Base-by-base conservation (phyloP, 1,140 invertebrate species). In the Sesamia nonagrioides region DNA sequence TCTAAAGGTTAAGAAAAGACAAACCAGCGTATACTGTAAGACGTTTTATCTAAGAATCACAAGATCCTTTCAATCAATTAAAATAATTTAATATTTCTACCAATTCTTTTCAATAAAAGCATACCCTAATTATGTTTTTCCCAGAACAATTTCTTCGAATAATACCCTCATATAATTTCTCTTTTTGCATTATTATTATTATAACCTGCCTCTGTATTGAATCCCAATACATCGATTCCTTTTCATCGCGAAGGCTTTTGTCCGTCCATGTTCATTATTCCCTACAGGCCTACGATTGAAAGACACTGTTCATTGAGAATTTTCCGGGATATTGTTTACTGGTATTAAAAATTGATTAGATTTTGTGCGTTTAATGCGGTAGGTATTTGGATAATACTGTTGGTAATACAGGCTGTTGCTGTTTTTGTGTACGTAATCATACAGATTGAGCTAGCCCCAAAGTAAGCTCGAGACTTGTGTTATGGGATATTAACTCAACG, bases 331-430 rank as follows among this genome's bases (percentile, higher is more conserved):
- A n/a, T 69, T 69, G 42, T 69, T 69, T 69, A 42, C n/a, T 48
- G 18, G 27, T 50, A 69, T 69, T 69, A 69, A 69, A 50, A 69
- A 48, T n/a, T 48, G 37, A 69, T 69, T 69, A n/a, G 42, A 48
- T 48, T 68, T 69, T 48, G 42, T 50, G 33, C n/a, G 8, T 37
- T 40, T 17, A 61, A 58, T 18, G 21, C 40, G 27, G 27, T 45
- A n/a, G 17, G 33, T 33, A n/a, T 48, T 42, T 18, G 33, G 56
- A 3, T 27, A 27, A 27, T 27, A 27, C 3, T 27, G 3, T n/a
- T n/a, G n/a, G n/a, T n/a, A n/a, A n/a, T n/a, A n/a, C n/a, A n/a
- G n/a, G n/a, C n/a, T n/a, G 27, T 27, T 27, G 3, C 27, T 27
- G 27, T 27, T 27, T 27, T 27, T 27, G 27, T 27, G n/a, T n/a